Evolutionary conservation across 2,888 invertebrate genomes (phyloP).

Genomic region (Sesamia inferens): DNA sequence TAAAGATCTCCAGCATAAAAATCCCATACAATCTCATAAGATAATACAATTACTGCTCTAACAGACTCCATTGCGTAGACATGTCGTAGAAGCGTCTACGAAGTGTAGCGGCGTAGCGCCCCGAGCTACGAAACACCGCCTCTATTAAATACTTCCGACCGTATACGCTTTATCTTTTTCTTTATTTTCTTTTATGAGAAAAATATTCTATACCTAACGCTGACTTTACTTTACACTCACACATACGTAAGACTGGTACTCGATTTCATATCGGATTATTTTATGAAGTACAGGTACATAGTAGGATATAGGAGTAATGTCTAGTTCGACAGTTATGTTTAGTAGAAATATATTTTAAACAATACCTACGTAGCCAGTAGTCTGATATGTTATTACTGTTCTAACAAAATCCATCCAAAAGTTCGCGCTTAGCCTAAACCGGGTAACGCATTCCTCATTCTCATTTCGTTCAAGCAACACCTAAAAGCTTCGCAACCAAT

Average conservation of each 20-base stretch:
- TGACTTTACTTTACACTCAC: slow-evolving; percentile 7
- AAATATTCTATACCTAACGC: slow-evolving; percentile 46
- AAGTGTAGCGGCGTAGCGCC: slow-evolving; percentile 63
- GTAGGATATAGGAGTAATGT: background rate
- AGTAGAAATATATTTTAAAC: background rate
- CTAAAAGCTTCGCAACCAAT: background rate
- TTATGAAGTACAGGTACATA: slow-evolving; percentile 4
- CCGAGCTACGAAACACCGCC: slow-evolving; percentile 60
- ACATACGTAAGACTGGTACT: slow-evolving; percentile 6
- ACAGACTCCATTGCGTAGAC: slow-evolving; percentile 56
- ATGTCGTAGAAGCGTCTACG: slow-evolving; percentile 56
- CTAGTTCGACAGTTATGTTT: background rate
- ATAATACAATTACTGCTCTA: slow-evolving; percentile 53
- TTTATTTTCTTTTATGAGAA: slow-evolving; percentile 59
- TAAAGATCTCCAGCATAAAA: slow-evolving; percentile 36
- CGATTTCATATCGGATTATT: slow-evolving; percentile 28
- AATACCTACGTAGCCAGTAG: background rate
- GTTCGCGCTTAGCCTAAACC: background rate
- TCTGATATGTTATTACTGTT: background rate
- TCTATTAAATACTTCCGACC: slow-evolving; percentile 63
- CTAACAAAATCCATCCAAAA: background rate
- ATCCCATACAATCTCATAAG: slow-evolving; percentile 26
- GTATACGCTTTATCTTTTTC: slow-evolving; percentile 47
- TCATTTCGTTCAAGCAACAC: background rate
- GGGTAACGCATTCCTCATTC: background rate